A percentile compares a stretch with the other conserved stretches of the same genome.
These are phyloP conservation scores for Drosophila hydei DNA, from an alignment of 1,140 invertebrate genomes.

Conservation along the genomic window DNA sequence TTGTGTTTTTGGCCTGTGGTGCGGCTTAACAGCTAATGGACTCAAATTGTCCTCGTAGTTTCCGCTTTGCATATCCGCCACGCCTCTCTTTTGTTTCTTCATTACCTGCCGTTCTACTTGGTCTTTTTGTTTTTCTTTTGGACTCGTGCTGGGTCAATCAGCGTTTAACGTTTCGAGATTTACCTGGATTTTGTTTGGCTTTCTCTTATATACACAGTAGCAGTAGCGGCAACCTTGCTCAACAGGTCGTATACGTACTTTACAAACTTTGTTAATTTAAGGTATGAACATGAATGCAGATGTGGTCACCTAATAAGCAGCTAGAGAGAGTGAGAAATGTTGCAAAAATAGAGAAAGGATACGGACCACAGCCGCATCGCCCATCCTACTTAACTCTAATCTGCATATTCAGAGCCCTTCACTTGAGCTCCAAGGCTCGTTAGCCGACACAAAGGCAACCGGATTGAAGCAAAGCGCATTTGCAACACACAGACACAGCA, in stretches of 20 bases:
- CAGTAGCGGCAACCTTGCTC: conserved; percentile 18
- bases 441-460: conserved; percentile 27
- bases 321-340: neutral
- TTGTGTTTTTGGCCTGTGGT: conserved; percentile 43
- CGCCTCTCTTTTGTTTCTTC: conserved; percentile 14
- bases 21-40: conserved; percentile 76
- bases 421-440: conserved; percentile 19
- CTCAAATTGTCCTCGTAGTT: conserved; percentile 59
- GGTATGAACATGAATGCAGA: neutral
- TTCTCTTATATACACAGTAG: conserved; percentile 46
- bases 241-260: conserved; percentile 6
- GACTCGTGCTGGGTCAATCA: conserved; percentile 46
- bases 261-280: neutral
- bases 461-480: conserved; percentile 41
- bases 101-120: neutral
- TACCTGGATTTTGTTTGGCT: conserved; percentile 34
- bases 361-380: conserved; percentile 3
- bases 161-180: conserved; percentile 53
- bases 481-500: conserved; percentile 17
- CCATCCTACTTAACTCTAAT: conserved; percentile 16
- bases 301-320: neutral
- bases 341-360: neutral
- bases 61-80: conserved; percentile 41
- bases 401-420: conserved; percentile 24
- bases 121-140: conserved; percentile 1